Percentiles rank a stretch among this genome's conserved stretches.
Evolutionary conservation across 2,888 invertebrate species (phyloP).

Genomic region (Xanthorhoe designata): DNA sequence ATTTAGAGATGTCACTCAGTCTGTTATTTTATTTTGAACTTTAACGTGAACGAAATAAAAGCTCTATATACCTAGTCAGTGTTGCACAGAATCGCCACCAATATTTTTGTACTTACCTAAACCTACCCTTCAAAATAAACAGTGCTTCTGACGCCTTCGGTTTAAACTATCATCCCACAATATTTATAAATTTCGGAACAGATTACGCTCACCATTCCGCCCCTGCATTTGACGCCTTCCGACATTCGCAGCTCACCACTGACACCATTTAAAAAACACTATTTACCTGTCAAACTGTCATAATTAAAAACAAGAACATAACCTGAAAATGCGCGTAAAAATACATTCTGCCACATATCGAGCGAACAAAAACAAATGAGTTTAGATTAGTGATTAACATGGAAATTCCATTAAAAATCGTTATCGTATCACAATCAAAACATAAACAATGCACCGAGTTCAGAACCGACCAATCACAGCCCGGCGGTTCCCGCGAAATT

Average conservation of each 20-base stretch:
- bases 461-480: conserved; percentile 12
- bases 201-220: conserved; percentile 66
- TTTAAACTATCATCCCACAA: too few species aligned
- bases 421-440: conserved; percentile 9
- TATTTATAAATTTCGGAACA: background rate
- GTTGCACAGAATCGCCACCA: too few species aligned
- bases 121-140: too few species aligned
- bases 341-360: background rate
- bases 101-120: too few species aligned
- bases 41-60: too few species aligned
- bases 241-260: conserved; percentile 57
- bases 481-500: background rate
- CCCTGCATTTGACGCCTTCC: conserved; percentile 68
- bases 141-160: too few species aligned
- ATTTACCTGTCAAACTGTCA: conserved; percentile 10
- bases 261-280: conserved; percentile 43
- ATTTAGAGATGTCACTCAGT: too few species aligned
- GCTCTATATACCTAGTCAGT: too few species aligned
- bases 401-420: background rate
- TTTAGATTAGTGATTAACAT: background rate
- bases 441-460: conserved; percentile 14
- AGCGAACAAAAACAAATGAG: background rate
- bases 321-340: background rate
- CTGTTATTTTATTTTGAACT: too few species aligned
- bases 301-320: background rate